These are phyloP conservation scores for Trachymyrmex cornetzi DNA, from an alignment of 1,140 invertebrate genomes.

Conservation along the genomic window DNA sequence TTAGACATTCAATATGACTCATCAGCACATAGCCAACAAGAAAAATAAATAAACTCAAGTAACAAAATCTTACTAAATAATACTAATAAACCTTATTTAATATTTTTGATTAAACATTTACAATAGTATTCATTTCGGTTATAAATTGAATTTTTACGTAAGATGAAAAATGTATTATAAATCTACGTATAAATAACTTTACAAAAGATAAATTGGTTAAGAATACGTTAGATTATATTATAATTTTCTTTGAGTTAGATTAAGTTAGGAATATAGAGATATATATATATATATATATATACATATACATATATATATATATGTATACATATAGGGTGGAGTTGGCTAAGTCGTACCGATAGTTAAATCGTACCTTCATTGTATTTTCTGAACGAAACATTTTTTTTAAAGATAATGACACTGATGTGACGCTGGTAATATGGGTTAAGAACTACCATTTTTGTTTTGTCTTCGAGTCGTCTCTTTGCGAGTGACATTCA, in stretches of 20 bases:
- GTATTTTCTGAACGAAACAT: no score
- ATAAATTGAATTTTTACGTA: background rate
- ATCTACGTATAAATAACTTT: background rate
- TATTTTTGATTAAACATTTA: background rate
- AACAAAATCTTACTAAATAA: background rate
- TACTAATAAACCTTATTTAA: background rate
- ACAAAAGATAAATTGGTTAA: conserved; percentile 21
- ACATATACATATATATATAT: no score
- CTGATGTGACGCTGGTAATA: no score
- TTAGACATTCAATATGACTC: background rate
- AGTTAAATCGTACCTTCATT: no score
- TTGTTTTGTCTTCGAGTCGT: no score
- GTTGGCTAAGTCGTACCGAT: no score
- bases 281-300: no score
- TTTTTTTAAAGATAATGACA: no score
- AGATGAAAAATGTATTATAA: background rate
- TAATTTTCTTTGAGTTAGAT: conserved; percentile 4
- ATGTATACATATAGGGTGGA: no score
- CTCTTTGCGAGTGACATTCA: no score
- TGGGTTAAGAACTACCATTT: no score
- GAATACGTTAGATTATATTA: conserved; percentile 11
- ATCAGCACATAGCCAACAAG: background rate
- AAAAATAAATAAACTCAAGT: background rate
- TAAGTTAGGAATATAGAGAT: background rate
- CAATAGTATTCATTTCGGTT: background rate